phyloP scores from a whole-genome alignment of 2,888 invertebrate genomes.

The Euphydryas editha region DNA sequence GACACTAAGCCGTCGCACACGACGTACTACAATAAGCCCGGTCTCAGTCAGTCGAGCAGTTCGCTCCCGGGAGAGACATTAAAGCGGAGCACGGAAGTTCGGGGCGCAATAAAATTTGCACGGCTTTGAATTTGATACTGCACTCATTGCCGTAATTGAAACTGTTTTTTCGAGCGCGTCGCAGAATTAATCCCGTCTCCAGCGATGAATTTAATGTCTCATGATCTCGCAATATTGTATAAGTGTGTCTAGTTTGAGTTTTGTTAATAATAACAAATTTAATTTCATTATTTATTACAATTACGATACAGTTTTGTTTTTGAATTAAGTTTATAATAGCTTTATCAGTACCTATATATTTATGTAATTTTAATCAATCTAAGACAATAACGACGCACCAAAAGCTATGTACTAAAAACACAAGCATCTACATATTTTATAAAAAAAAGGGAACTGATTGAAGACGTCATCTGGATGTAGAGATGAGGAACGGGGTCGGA shows the following conservation, averaged over 20 bases:
- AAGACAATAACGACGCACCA: too few relatives aligned
- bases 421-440: not conserved
- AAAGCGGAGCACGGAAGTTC: conserved; percentile 16
- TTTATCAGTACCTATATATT: too few relatives aligned
- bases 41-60: not conserved
- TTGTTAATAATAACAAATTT: too few relatives aligned
- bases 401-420: too few relatives aligned
- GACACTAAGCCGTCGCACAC: not conserved
- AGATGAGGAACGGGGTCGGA: conserved; percentile 23
- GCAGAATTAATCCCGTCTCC: too few relatives aligned
- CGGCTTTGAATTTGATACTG: conserved; percentile 19
- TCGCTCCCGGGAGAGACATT: conserved; percentile 18
- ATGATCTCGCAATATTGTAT: not conserved
- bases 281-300: too few relatives aligned
- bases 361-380: too few relatives aligned
- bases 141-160: conserved; percentile 16
- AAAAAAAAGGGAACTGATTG: not conserved
- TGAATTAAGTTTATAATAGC: too few relatives aligned
- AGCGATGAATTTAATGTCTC: not conserved
- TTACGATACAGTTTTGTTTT: too few relatives aligned
- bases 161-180: conserved; percentile 10
- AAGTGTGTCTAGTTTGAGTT: too few relatives aligned
- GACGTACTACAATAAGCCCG: conserved; percentile 9
- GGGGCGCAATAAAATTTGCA: conserved; percentile 26
- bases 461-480: not conserved